Percentiles rank a stretch among this genome's conserved stretches.
Evolutionary conservation across 2,113 vertebrate genomes (phyloP).

Genomic region (Apodemus sylvaticus): DNA sequence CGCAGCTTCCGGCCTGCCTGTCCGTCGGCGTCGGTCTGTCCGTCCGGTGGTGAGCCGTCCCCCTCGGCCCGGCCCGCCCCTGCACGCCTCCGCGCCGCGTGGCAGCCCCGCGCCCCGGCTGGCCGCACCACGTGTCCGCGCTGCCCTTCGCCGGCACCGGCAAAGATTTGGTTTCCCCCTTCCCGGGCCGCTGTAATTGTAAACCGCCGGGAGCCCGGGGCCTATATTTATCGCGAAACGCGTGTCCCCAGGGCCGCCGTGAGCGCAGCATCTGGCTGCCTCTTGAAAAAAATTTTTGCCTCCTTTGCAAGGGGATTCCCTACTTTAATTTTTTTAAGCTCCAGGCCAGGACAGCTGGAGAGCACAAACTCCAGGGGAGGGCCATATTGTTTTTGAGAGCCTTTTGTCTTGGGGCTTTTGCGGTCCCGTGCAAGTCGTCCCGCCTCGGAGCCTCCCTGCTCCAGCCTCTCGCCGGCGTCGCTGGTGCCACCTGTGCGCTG

Average conservation of each 20-base stretch:
- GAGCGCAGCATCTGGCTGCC: conserved; percentile 53
- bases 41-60: conserved; percentile 66
- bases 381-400: conserved; percentile 74
- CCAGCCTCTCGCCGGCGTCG: background rate
- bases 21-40: conserved; percentile 29
- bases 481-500: conserved; percentile 78
- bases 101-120: conserved; percentile 58
- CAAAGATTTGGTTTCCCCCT: conserved; percentile 61
- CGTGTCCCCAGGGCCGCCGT: conserved; percentile 56
- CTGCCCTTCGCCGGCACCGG: conserved; percentile 72
- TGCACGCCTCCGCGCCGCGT: conserved; percentile 37
- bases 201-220: conserved; percentile 72
- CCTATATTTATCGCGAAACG: conserved; percentile 75
- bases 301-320: background rate
- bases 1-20: conserved; percentile 76
- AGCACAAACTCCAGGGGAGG: conserved; percentile 61
- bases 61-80: background rate
- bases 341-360: conserved; percentile 41
- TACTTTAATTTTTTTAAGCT: conserved; percentile 35
- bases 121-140: conserved; percentile 76
- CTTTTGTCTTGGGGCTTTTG: conserved; percentile 71
- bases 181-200: conserved; percentile 67
- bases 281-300: background rate
- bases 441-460: background rate
- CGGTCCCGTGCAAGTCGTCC: conserved; percentile 45